These are phyloP conservation scores for Tetrax tetrax DNA, from an alignment of 2,113 vertebrate species.

Conservation along the genomic window DNA sequence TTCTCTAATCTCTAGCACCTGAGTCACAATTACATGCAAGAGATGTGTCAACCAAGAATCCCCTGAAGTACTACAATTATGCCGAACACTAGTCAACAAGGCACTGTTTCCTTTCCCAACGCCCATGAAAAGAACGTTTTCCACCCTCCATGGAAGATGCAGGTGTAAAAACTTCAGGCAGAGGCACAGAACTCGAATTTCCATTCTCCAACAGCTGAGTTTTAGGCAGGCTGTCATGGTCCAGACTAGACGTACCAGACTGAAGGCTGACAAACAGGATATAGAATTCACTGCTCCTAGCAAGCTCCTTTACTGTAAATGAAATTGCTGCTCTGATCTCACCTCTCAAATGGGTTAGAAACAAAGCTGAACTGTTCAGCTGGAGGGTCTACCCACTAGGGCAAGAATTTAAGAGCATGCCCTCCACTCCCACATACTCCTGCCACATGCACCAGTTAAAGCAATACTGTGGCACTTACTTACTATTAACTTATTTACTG, in stretches of 20 bases:
- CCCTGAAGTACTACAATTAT: not conserved
- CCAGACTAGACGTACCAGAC: not conserved
- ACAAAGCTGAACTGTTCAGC: not conserved
- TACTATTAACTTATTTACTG: not conserved
- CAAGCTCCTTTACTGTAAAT: not conserved
- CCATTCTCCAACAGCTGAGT: not conserved
- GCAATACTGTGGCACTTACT: not conserved
- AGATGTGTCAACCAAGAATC: not conserved
- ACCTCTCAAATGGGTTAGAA: not conserved
- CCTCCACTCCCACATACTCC: not conserved
- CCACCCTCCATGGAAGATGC: no score
- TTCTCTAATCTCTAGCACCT: not conserved
- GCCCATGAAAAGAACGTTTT: not conserved
- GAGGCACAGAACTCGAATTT: not conserved
- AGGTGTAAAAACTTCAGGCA: not conserved
- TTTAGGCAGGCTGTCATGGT: not conserved
- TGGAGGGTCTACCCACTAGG: not conserved
- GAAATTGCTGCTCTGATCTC: not conserved
- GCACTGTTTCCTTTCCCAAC: not conserved
- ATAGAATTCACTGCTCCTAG: rapidly evolving
- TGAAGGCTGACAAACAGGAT: not conserved
- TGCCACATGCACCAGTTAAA: not conserved
- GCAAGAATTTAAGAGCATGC: not conserved
- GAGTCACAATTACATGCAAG: not conserved
- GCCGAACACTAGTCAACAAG: not conserved